Evolutionary conservation across 1,140 invertebrate species (phyloP).

Genomic region (Caenorhabditis briggsae): DNA sequence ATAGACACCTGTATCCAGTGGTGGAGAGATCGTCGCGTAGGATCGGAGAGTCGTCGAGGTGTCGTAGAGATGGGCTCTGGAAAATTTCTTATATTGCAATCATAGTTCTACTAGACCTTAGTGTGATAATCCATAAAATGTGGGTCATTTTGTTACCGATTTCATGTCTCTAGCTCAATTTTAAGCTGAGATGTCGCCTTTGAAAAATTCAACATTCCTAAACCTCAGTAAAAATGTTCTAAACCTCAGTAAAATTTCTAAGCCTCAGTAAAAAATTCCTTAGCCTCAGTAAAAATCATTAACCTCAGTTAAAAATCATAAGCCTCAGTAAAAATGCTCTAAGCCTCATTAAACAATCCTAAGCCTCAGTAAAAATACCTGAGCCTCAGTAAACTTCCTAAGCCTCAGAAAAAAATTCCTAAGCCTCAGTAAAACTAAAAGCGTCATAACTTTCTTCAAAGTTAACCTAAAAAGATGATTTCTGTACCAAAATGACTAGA

Average conservation of each 20-base stretch:
- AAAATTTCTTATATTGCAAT: background rate
- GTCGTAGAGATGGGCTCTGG: slow-evolving; percentile 62
- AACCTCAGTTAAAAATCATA: background rate
- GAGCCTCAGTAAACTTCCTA: background rate
- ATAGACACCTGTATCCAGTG: slow-evolving; percentile 59
- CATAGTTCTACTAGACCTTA: too few species aligned
- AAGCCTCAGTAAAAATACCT: background rate
- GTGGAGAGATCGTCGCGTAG: slow-evolving; percentile 58
- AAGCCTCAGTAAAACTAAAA: background rate
- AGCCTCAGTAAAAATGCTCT: background rate
- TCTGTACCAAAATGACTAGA: background rate
- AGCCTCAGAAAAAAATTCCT: background rate
- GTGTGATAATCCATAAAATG: too few species aligned
- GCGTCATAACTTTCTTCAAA: background rate
- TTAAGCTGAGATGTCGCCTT: too few species aligned
- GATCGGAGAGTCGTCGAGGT: slow-evolving; percentile 68
- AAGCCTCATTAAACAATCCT: background rate
- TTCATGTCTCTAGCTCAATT: too few species aligned
- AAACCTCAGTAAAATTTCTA: background rate
- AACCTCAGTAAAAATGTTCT: background rate
- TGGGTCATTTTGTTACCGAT: too few species aligned
- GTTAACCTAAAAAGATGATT: background rate
- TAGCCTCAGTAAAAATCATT: background rate
- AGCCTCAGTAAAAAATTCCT: background rate
- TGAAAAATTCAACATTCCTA: background rate